Evolutionary conservation across 2,797 vertebrate species (phyloP).

Genomic region (Peromyscus attwateri): DNA sequence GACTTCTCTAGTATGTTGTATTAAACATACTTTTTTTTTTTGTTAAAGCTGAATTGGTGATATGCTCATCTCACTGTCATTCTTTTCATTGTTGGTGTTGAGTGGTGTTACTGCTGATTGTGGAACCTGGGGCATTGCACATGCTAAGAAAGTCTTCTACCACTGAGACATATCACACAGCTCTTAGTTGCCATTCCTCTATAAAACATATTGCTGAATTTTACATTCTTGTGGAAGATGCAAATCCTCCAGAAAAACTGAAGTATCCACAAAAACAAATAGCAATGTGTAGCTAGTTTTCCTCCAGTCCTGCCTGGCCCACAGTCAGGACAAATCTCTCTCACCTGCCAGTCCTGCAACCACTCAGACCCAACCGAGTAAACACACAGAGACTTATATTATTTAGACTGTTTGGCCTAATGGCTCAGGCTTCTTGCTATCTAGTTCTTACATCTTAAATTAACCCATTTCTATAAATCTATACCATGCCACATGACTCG

Average conservation of each 20-base stretch:
- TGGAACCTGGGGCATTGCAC: neutral
- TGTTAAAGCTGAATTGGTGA: neutral
- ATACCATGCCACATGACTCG: no score
- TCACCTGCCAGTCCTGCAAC: no score
- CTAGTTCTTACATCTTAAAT: no score
- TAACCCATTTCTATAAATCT: no score
- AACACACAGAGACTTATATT: no score
- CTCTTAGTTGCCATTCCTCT: neutral
- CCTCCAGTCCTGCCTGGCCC: no score
- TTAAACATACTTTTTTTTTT: neutral
- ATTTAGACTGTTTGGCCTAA: no score
- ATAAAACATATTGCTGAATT: neutral
- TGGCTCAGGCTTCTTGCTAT: no score
- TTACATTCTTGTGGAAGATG: neutral
- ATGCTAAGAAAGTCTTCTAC: neutral
- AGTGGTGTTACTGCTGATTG: neutral
- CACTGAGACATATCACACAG: neutral
- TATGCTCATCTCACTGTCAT: neutral
- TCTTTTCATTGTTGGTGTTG: neutral
- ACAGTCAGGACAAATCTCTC: no score
- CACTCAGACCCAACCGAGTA: no score
- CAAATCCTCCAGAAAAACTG: neutral
- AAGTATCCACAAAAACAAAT: neutral
- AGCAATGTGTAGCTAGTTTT: no score
- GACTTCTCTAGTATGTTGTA: slow-evolving; percentile 23